phyloP scores from a whole-genome alignment of 2,797 vertebrate species.

The Platyrinchus mystaceus region DNA sequence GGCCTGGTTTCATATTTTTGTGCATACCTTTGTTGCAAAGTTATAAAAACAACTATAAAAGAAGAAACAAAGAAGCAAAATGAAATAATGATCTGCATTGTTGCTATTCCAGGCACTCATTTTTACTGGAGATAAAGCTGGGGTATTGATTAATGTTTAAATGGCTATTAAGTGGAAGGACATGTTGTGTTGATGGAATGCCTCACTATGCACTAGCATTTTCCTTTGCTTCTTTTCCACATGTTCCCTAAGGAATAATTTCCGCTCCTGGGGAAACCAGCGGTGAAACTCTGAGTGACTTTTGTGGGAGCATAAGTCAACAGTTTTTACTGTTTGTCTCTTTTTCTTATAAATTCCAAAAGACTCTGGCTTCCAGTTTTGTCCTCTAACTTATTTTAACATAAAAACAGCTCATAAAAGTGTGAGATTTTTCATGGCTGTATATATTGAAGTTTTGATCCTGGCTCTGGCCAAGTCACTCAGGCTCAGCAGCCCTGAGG shows the following conservation, averaged over 20 bases:
- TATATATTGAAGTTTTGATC: neutral
- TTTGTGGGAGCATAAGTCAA: neutral
- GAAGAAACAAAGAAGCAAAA: neutral
- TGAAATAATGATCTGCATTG: slow-evolving; percentile 26
- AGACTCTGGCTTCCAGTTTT: neutral
- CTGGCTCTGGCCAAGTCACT: too few relatives aligned
- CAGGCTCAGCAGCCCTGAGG: too few relatives aligned
- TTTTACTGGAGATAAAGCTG: neutral
- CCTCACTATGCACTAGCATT: neutral
- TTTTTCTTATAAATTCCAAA: neutral
- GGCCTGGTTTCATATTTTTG: slow-evolving; percentile 15
- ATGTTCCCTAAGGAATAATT: neutral
- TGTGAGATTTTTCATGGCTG: neutral
- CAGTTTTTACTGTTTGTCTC: neutral
- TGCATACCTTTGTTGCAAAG: slow-evolving; percentile 11
- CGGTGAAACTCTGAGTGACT: neutral
- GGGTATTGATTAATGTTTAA: slow-evolving; percentile 51
- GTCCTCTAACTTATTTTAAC: neutral
- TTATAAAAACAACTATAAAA: slow-evolving; percentile 42
- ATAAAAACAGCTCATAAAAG: neutral
- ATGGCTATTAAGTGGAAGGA: neutral
- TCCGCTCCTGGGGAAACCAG: neutral
- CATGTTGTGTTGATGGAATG: neutral
- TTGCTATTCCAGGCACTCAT: slow-evolving; percentile 2
- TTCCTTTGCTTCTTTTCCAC: neutral